A percentile compares a stretch with the other conserved stretches of the same genome.
phyloP scores from a whole-genome alignment of 2,797 vertebrate genomes.

The Chrysolophus pictus region DNA sequence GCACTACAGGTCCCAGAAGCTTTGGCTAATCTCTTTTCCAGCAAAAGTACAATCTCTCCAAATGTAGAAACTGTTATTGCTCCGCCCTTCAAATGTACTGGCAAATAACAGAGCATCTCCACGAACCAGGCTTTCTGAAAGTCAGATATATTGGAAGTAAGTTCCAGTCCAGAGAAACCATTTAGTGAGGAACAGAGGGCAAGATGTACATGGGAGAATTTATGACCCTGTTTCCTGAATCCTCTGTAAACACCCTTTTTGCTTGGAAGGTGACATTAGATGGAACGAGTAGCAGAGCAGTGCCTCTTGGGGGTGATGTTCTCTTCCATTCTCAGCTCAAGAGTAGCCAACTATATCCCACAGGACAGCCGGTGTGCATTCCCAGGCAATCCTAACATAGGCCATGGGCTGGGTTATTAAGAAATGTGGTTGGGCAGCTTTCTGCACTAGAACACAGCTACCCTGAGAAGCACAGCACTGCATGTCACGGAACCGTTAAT shows the following conservation, averaged over 20 bases:
- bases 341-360: neutral
- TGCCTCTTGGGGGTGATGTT: constrained; percentile 40
- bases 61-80: neutral
- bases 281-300: neutral
- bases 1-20: neutral
- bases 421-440: neutral
- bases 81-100: neutral
- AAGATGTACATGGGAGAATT: neutral
- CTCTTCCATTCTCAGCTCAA: neutral
- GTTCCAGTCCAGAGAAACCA: neutral
- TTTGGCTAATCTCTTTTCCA: constrained; percentile 45
- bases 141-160: neutral
- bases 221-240: neutral
- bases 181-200: neutral
- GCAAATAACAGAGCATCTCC: neutral
- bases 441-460: neutral
- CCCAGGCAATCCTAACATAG: neutral
- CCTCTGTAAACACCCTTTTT: neutral
- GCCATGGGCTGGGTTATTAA: neutral
- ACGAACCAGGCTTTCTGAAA: neutral
- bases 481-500: neutral
- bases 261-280: neutral
- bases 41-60: neutral
- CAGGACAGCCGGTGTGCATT: neutral
- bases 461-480: rapidly evolving